Evolutionary conservation across 1,140 invertebrate species (phyloP).

Genomic region (Hylyphantes graminicola): DNA sequence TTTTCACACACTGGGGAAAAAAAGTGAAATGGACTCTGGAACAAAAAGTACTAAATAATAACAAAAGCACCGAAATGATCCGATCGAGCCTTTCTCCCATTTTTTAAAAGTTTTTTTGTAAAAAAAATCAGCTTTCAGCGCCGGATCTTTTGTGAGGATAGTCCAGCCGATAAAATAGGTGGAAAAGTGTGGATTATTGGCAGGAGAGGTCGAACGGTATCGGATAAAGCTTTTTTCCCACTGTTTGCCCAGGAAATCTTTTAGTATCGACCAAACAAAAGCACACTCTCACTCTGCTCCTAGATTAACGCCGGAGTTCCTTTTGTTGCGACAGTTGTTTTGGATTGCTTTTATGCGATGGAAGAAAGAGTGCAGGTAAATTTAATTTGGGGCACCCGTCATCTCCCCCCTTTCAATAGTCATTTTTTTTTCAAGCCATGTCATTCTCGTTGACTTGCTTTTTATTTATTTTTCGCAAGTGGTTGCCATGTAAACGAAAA

Average conservation of each 20-base stretch:
- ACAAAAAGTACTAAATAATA: slow-evolving; percentile 19
- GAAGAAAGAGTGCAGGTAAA: too few relatives aligned
- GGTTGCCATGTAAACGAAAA: too few relatives aligned
- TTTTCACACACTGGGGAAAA: background rate
- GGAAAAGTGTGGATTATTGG: slow-evolving; percentile 55
- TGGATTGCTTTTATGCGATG: background rate
- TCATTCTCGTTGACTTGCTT: too few relatives aligned
- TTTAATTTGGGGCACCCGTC: too few relatives aligned
- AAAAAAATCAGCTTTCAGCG: background rate
- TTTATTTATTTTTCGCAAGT: too few relatives aligned
- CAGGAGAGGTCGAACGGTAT: slow-evolving; percentile 49
- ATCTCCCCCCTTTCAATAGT: too few relatives aligned
- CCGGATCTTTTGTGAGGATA: slow-evolving; percentile 35
- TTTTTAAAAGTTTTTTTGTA: slow-evolving; percentile 19
- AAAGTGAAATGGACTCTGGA: slow-evolving; percentile 26
- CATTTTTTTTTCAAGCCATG: too few relatives aligned
- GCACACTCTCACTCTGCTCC: slow-evolving; percentile 3
- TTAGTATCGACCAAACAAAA: slow-evolving; percentile 52
- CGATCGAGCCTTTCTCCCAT: slow-evolving; percentile 15
- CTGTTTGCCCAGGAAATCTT: slow-evolving; percentile 47
- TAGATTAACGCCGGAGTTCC: slow-evolving; percentile 41
- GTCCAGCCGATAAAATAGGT: slow-evolving; percentile 45
- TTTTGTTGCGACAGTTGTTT: slow-evolving; percentile 40
- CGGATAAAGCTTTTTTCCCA: slow-evolving; percentile 48
- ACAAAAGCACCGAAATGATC: slow-evolving; percentile 14